Evolutionary conservation across 1,140 invertebrate genomes (phyloP).

Genomic region (Tachypleus tridentatus): DNA sequence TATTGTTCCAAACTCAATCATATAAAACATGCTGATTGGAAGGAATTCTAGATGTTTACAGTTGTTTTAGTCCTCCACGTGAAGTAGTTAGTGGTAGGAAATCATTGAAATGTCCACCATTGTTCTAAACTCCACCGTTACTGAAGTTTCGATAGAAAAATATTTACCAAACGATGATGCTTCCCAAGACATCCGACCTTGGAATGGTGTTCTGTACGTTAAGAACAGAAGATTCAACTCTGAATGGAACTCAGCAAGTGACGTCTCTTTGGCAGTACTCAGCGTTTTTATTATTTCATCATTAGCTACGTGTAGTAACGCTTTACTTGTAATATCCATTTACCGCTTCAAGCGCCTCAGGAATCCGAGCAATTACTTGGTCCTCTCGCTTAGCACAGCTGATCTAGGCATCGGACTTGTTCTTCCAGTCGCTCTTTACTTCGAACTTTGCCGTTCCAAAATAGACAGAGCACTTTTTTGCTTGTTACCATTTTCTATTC

Average conservation of each 20-base stretch:
- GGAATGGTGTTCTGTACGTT: too few species aligned
- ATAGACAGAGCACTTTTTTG: constrained; percentile 32
- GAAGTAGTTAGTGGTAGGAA: too few species aligned
- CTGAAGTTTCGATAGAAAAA: too few species aligned
- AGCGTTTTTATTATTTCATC: constrained; percentile 44
- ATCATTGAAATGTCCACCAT: too few species aligned
- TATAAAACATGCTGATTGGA: too few species aligned
- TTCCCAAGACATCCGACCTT: too few species aligned
- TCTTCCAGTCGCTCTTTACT: constrained; percentile 51
- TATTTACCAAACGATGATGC: too few species aligned
- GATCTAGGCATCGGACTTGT: constrained; percentile 59
- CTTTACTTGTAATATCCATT: constrained; percentile 44
- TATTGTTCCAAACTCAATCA: too few species aligned
- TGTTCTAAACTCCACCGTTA: too few species aligned
- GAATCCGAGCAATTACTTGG: constrained; percentile 54
- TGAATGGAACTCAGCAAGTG: constrained; percentile 9
- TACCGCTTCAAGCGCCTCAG: constrained; percentile 46
- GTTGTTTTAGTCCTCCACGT: too few species aligned
- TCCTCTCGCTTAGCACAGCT: constrained; percentile 56
- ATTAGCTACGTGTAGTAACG: constrained; percentile 43
- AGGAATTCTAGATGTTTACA: too few species aligned
- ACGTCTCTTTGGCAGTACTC: constrained; percentile 38
- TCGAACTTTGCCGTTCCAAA: constrained; percentile 40
- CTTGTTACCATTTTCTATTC: constrained; percentile 46
- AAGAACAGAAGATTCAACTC: too few species aligned